Evolutionary conservation across 2,888 invertebrate genomes (phyloP).

Genomic region (Epinotia ramella): DNA sequence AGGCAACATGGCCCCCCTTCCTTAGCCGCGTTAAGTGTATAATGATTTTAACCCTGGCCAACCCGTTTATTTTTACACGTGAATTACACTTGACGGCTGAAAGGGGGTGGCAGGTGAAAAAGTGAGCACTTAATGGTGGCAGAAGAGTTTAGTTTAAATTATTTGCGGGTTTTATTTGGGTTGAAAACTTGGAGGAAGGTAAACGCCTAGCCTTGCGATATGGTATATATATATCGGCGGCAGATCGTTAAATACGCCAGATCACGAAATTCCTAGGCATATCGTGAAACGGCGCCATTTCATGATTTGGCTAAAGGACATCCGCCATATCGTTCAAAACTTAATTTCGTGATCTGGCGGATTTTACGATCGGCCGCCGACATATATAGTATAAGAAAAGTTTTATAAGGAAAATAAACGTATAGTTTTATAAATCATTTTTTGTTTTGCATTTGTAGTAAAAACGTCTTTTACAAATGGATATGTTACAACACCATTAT

Average conservation of each 20-base stretch:
- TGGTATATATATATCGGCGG: too few relatives aligned
- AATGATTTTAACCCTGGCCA: constrained; percentile 43
- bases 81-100: constrained; percentile 31
- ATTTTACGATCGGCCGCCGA: too few relatives aligned
- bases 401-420: not conserved
- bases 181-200: not conserved
- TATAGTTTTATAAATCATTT: too few relatives aligned
- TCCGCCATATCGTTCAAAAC: too few relatives aligned
- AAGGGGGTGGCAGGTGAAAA: constrained; percentile 36
- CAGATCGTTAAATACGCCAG: too few relatives aligned
- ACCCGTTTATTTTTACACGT: constrained; percentile 41
- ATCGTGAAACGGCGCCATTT: too few relatives aligned
- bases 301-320: too few relatives aligned
- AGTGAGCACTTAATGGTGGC: constrained; percentile 28
- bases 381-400: not conserved
- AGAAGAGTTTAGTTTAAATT: constrained; percentile 17
- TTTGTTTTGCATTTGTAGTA: too few relatives aligned
- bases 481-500: too few relatives aligned
- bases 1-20: not conserved
- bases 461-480: too few relatives aligned
- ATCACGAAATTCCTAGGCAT: too few relatives aligned
- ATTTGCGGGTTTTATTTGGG: constrained; percentile 17
- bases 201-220: not conserved
- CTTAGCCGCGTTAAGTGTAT: constrained; percentile 34
- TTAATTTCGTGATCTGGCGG: too few relatives aligned